phyloP scores from a whole-genome alignment of 2,888 invertebrate species.

The Latrodectus hesperus region DNA sequence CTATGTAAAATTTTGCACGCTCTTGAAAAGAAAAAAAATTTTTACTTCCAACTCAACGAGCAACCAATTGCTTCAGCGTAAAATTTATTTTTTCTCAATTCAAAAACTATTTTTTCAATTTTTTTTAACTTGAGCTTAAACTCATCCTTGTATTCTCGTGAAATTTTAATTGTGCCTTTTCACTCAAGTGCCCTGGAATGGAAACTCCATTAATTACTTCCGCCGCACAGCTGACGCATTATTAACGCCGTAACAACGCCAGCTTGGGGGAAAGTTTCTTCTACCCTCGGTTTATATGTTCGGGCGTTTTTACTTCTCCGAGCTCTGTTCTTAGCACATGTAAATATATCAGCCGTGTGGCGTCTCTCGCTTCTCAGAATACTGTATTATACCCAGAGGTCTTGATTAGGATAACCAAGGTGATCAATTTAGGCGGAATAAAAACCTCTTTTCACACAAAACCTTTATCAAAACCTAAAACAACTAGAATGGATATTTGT shows the following conservation, averaged over 20 bases:
- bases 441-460: too few species aligned
- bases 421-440: too few species aligned
- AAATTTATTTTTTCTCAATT: constrained; percentile 9
- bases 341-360: constrained; percentile 5
- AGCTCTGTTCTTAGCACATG: background rate
- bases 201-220: constrained; percentile 69
- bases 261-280: constrained; percentile 36
- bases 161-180: constrained; percentile 68
- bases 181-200: constrained; percentile 67
- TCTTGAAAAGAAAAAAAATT: constrained; percentile 37
- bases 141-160: constrained; percentile 32
- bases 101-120: constrained; percentile 8
- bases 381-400: too few species aligned
- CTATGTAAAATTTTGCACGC: constrained; percentile 38
- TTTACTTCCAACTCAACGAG: constrained; percentile 61
- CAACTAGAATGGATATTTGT: too few species aligned
- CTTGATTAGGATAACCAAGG: too few species aligned
- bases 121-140: background rate
- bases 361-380: background rate
- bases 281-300: background rate
- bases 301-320: background rate
- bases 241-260: constrained; percentile 64
- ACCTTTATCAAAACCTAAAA: too few species aligned
- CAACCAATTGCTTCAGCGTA: constrained; percentile 52
- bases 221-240: constrained; percentile 67